Evolutionary conservation across 2,888 invertebrate species (phyloP), one percentile per base, ranked within the genome.

Genomic region (Troides oblongomaculatus): DNA sequence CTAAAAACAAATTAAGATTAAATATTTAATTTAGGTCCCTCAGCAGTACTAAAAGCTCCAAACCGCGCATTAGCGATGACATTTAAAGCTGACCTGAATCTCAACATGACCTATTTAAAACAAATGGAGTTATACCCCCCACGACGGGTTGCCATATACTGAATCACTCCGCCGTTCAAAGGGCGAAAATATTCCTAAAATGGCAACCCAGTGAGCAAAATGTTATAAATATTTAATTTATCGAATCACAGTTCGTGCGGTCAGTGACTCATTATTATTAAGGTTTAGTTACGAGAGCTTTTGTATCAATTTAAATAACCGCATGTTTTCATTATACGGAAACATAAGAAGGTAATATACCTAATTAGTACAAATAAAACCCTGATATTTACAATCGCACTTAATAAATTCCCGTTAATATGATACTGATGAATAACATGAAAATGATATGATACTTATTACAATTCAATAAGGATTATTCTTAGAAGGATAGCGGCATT

Each of bases 311-410:
- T 56, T 43, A 63, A 53, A 65, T 43, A 39, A n/a, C 46, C 50
- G 58, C 62, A 43, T 17, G n/a, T 23, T 73, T 75, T 73, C 70
- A 73, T 74, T 74, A 76, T 70, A 74, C 74, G 76, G 75, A 77
- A 77, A 72, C 66, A 67, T 61, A 62, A 53, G 62, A 68, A 70
- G 73, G 71, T 58, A 68, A 71, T 69, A 71, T 71, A 72, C 64
- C 68, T 74, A 73, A 76, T 77, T 73, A 75, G 25, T 70, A 66
- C 66, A 64, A 74, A 75, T 70, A 71, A 64, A 76, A 75, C 86
- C 87, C 86, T 88, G 88, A 85, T 81, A 84, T 88, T 87, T 86
- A 66, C 57, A 70, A 69, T 71, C 63, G 46, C 70, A 63, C 68
- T 71, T 63, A 46, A 62, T 75, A 75, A 74, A 74, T 73, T 69